A percentile compares a stretch with the other conserved stretches of the same genome.
Conservation (phyloP, 2,797 vertebrate species). For the Hydrophis major region DNA sequence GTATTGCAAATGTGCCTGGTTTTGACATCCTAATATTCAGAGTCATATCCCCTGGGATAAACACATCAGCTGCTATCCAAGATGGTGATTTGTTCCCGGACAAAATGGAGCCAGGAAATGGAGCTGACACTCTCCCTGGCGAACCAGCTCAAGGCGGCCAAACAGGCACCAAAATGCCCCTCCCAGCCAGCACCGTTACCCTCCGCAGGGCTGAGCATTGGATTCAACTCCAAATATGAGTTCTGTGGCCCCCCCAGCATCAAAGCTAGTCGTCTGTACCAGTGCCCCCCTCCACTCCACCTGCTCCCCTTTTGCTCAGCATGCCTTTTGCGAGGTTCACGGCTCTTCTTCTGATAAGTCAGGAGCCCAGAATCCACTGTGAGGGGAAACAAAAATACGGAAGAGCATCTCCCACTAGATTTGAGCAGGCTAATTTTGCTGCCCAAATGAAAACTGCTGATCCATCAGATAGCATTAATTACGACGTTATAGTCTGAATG, state of each 20-base stretch:
- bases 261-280: neutral
- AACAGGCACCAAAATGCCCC: neutral
- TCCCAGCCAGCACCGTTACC: neutral
- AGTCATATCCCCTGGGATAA: slow-evolving; percentile 66
- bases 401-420: neutral
- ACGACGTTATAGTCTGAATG: neutral
- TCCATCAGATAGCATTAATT: neutral
- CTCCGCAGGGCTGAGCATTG: neutral
- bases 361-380: neutral
- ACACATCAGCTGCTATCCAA: slow-evolving; percentile 60
- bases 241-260: neutral
- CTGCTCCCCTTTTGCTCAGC: neutral
- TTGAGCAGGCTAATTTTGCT: neutral
- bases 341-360: neutral
- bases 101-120: slow-evolving; percentile 23
- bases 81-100: slow-evolving; percentile 54
- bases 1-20: slow-evolving; percentile 59
- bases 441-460: neutral
- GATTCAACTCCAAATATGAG: neutral
- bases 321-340: neutral
- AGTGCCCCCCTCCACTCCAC: neutral
- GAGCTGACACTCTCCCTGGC: neutral
- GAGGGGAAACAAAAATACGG: neutral
- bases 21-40: slow-evolving; percentile 73
- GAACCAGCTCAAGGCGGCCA: neutral